Evolutionary conservation across 2,797 vertebrate genomes (phyloP).

Genomic region (Echiichthys vipera): DNA sequence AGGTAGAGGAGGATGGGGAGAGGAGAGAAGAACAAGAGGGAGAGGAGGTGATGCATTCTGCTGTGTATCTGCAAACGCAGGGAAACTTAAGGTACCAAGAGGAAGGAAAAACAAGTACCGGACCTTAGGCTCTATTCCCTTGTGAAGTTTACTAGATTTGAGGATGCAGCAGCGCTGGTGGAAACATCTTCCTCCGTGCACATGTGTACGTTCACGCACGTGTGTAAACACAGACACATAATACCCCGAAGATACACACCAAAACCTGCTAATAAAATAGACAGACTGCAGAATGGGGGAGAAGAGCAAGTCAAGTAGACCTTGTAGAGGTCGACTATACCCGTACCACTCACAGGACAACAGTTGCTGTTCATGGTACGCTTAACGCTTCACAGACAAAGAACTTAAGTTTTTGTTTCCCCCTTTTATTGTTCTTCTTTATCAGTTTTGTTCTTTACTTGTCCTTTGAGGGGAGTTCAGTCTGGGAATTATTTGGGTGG

Average conservation of each 20-base stretch:
- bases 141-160: slow-evolving; percentile 53
- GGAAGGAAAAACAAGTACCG: slow-evolving; percentile 54
- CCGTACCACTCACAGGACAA: slow-evolving; percentile 60
- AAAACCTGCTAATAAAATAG: slow-evolving; percentile 70
- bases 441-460: slow-evolving; percentile 11
- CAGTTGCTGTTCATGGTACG: slow-evolving; percentile 59
- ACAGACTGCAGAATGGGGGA: slow-evolving; percentile 55
- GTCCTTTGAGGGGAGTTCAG: slow-evolving; percentile 24
- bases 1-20: slow-evolving; percentile 39
- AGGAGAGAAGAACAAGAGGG: slow-evolving; percentile 26
- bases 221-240: slow-evolving; percentile 70
- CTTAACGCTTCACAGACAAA: slow-evolving; percentile 73
- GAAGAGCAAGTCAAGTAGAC: slow-evolving; percentile 60
- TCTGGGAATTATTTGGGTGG: slow-evolving; percentile 51
- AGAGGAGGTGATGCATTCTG: slow-evolving; percentile 54
- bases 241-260: slow-evolving; percentile 70
- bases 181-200: slow-evolving; percentile 63
- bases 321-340: slow-evolving; percentile 57
- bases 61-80: slow-evolving; percentile 59
- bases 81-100: slow-evolving; percentile 61
- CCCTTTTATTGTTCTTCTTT: slow-evolving; percentile 24
- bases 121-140: slow-evolving; percentile 62
- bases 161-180: slow-evolving; percentile 58
- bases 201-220: slow-evolving; percentile 45
- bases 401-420: slow-evolving; percentile 42